Percentiles rank a stretch among this genome's conserved stretches.
Evolutionary conservation across 2,888 invertebrate species (phyloP).

Genomic region (Entomobrya multifasciata): DNA sequence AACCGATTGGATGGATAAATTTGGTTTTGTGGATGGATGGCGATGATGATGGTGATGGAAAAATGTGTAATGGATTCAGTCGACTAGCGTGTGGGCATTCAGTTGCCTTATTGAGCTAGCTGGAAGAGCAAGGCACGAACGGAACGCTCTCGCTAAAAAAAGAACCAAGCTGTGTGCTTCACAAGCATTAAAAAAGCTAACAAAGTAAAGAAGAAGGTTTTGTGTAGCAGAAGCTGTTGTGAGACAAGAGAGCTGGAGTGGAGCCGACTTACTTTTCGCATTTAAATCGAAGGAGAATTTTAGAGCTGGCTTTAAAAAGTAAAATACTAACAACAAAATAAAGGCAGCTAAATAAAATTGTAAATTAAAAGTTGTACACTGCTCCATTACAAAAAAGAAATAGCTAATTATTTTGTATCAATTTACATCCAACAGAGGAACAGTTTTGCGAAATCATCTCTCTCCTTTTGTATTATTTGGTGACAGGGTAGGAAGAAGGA

Average conservation of each 20-base stretch:
- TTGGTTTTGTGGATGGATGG: constrained; percentile 56
- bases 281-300: no score
- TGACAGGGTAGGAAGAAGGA: constrained; percentile 62
- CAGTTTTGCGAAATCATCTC: constrained; percentile 2
- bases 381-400: constrained; percentile 33
- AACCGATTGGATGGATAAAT: constrained; percentile 65
- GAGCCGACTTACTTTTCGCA: no score
- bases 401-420: constrained; percentile 28
- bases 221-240: constrained; percentile 26
- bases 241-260: constrained; percentile 19
- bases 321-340: constrained; percentile 8
- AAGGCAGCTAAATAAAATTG: constrained; percentile 18
- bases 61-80: constrained; percentile 57
- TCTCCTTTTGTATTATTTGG: constrained; percentile 62
- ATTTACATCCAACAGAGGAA: neutral
- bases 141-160: constrained; percentile 42
- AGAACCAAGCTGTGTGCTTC: constrained; percentile 34
- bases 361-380: constrained; percentile 39
- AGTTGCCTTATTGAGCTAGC: constrained; percentile 74
- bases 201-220: constrained; percentile 50
- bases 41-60: constrained; percentile 38
- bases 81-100: constrained; percentile 57
- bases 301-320: no score
- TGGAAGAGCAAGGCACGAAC: constrained; percentile 72
- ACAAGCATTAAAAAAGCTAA: constrained; percentile 45